Evolutionary conservation across 2,888 invertebrate genomes (phyloP), one percentile per base, ranked within the genome.

Genomic region (Nephrotoma flavescens): DNA sequence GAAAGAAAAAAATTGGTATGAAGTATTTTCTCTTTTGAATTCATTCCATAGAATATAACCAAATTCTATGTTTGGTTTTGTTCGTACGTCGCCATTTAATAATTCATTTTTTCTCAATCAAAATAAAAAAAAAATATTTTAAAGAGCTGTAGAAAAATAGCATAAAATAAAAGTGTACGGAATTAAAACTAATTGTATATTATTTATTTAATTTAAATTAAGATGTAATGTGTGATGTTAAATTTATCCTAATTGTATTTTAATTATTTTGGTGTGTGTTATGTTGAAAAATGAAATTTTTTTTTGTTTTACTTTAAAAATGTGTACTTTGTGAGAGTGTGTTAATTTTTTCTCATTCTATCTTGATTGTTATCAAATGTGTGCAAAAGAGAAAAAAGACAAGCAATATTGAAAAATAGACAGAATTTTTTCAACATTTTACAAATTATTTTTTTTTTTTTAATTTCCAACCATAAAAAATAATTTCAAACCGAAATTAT

Each of bases 11-110:
- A 83, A 84, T 84, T 84, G n/a, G 42, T 41, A 7, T 15, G 42
- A 42, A 31, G 31, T 71, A 71, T 71, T 71, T 71, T 71, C 71
- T 71, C 71, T 71, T 71, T 71, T 71, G n/a, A 71, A 71, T 71
- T 71, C 71, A 71, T 84, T 84, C 84, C 41, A 42, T 84, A 84
- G 84, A 86, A 86, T 86, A 47, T 44, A 86, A 47, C 86, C 41
- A 19, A 86, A 44, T 86, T 45, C 31, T 87, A 88, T 89, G 89
- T 89, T 89, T 89, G 89, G 89, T 89, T 89, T 88, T 89, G 88
- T 88, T 88, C 89, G 89, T 88, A 89, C 89, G 89, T 89, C 89
- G 89, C 89, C 89, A 89, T 89, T 89, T 89, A 84, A 84, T 84
- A 84, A 84, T 84, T 84, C 84, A 71, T 87, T 88, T 88, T 86